Evolutionary conservation across 1,140 invertebrate species (phyloP), one percentile per base, ranked within the genome.

Genomic region (Spodoptera frugiperda): DNA sequence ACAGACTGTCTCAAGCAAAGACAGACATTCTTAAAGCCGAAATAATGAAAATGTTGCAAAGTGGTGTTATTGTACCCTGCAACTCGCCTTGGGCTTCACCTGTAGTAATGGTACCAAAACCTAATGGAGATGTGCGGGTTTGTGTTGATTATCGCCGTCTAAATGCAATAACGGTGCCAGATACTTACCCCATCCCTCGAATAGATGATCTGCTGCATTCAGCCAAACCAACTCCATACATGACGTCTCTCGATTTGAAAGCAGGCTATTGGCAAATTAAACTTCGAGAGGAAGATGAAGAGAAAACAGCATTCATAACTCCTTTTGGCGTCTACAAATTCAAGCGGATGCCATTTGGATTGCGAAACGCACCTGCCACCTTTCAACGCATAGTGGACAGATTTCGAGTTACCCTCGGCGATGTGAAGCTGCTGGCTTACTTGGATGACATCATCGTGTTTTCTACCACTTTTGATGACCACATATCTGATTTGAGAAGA

Each of bases 321-420:
- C 48, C 48, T 14, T 51, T 51, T 6, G 54, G 54, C 17, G 12
- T 51, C 1, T 51, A 51, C 48, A 15, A 51, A 51, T 65, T 65
- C n/a, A 65, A 15, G 2, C 0, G 46, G 14, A 46, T 48, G 44
- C 39, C 33, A 9, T 46, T 44, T 10, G 61, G 44, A 9, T 46
- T 65, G 14, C n/a, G 33, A 3, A 65, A 65, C n/a, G 61, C 61
- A 2, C 61, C 61, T 17, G 84, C 89, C 8, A 91, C 89, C n/a
- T 82, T 78, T 30, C 80, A 81, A 33, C 39, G 79, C 15, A 1
- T 81, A 19, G 77, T 78, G 2, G 78, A 79, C 33, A 21, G 68
- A 49, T 72, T 76, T 25, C 30, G 67, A 5, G 61, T 51, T 12
- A 12, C 11, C 15, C 53, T 76, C 0, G 19, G 33, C 0, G 2